Evolutionary conservation across 2,113 vertebrate species (phyloP).

Genomic region (Phylloscopus trochiloides): DNA sequence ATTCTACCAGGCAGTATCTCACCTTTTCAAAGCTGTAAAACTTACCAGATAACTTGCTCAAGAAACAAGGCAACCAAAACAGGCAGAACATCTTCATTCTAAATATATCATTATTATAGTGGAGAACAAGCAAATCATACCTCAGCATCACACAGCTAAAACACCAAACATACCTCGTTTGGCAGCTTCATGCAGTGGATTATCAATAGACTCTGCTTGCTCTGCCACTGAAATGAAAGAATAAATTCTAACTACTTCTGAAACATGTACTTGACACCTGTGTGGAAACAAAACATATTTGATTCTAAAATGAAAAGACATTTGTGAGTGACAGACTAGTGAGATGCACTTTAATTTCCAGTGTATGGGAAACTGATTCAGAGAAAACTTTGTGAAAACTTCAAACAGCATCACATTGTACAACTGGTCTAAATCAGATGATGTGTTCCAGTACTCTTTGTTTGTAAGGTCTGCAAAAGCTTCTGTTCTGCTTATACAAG

Average conservation of each 20-base stretch:
- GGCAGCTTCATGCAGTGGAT: constrained; percentile 96
- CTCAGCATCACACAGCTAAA: not conserved
- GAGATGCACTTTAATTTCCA: not conserved
- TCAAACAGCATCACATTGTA: not conserved
- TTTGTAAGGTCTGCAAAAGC: not conserved
- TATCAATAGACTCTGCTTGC: constrained; percentile 94
- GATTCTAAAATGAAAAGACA: not conserved
- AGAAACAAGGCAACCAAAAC: not conserved
- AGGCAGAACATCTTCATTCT: not conserved
- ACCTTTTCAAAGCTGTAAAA: not conserved
- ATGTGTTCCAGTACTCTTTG: not conserved
- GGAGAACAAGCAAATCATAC: not conserved
- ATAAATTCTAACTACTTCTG: not conserved
- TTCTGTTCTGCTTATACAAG: not conserved
- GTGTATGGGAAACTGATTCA: not conserved
- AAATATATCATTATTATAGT: not conserved
- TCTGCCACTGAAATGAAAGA: constrained; percentile 86
- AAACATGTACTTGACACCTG: not conserved
- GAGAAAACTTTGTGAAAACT: not conserved
- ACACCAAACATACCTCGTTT: constrained; percentile 81
- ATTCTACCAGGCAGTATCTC: not conserved
- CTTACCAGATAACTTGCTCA: not conserved
- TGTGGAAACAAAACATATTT: not conserved
- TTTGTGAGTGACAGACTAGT: not conserved
- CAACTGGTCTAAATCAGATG: not conserved